These are phyloP conservation scores for Prietella phreatophila DNA, from an alignment of 2,113 vertebrate species.

Conservation along the genomic window DNA sequence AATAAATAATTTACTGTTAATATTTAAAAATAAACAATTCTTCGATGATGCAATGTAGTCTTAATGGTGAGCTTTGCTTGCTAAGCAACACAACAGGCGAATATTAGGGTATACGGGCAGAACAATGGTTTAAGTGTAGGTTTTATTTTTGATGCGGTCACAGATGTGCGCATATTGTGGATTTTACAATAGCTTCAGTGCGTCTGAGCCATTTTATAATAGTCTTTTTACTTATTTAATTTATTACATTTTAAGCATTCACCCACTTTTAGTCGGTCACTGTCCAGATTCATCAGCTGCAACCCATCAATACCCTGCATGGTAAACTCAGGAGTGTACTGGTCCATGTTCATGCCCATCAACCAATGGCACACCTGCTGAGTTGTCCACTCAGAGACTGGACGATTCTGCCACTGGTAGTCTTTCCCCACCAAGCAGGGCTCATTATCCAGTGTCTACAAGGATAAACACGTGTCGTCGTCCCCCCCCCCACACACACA, in stretches of 20 bases:
- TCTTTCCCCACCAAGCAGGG: conserved; percentile 75
- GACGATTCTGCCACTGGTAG: conserved; percentile 85
- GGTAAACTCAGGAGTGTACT: conserved; percentile 82
- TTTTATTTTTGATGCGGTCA: background rate
- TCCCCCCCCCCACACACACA: too few species aligned
- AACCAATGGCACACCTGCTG: conserved; percentile 87
- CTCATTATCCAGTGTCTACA: conserved; percentile 82
- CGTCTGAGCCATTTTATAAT: background rate
- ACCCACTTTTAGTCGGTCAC: conserved; percentile 82
- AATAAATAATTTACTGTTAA: background rate
- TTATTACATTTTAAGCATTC: background rate
- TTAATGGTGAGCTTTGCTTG: background rate
- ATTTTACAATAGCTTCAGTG: background rate
- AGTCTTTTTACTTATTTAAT: background rate
- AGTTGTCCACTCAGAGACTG: conserved; percentile 82
- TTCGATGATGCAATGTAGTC: background rate
- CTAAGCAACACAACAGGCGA: background rate
- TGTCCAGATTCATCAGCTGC: conserved; percentile 82
- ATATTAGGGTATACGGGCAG: background rate
- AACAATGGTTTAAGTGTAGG: background rate
- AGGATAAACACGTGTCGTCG: conserved; percentile 14
- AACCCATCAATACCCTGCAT: conserved; percentile 78
- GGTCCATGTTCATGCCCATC: conserved; percentile 89
- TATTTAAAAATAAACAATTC: background rate
- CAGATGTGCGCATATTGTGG: background rate